Percentiles rank a stretch among this genome's conserved stretches.
phyloP scores from a whole-genome alignment of 1,140 invertebrate genomes.

The Nephila pilipes region DNA sequence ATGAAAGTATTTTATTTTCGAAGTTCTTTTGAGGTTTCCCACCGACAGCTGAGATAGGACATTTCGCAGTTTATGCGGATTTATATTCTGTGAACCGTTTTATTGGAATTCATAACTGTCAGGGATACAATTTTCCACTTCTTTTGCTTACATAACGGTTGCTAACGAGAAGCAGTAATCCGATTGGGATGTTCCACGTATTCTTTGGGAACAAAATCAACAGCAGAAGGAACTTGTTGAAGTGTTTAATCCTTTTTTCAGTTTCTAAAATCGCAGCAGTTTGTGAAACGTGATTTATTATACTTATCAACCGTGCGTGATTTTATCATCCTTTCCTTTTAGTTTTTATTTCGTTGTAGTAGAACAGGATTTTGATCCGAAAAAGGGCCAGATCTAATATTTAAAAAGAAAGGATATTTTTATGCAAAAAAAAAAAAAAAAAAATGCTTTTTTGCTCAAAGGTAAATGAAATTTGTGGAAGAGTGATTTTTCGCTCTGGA shows the following conservation, averaged over 20 bases:
- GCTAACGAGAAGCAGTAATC: neutral
- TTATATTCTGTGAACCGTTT: constrained; percentile 39
- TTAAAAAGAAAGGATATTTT: too few species aligned
- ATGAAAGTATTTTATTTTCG: constrained; percentile 72
- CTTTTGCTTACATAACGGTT: neutral
- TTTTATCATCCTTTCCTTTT: too few species aligned
- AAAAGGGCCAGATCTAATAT: too few species aligned
- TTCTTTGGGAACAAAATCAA: neutral
- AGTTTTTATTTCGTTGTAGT: too few species aligned
- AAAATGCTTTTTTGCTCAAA: too few species aligned
- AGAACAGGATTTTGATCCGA: too few species aligned
- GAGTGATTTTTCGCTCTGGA: too few species aligned
- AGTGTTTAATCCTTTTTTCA: neutral
- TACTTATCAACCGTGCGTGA: too few species aligned
- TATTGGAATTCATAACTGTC: constrained; percentile 26
- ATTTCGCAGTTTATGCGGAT: constrained; percentile 22
- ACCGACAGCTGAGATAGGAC: constrained; percentile 31
- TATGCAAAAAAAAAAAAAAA: too few species aligned
- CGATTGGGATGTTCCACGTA: constrained; percentile 17
- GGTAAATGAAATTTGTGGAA: too few species aligned
- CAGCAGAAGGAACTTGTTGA: neutral
- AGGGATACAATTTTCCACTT: neutral
- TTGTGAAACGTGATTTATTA: too few species aligned
- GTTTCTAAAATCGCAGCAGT: too few species aligned
- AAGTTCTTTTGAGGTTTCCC: constrained; percentile 67